A percentile compares a stretch with the other conserved stretches of the same genome.
Conservation (phyloP, 2,113 vertebrate genomes). For the Burhinus oedicnemus region DNA sequence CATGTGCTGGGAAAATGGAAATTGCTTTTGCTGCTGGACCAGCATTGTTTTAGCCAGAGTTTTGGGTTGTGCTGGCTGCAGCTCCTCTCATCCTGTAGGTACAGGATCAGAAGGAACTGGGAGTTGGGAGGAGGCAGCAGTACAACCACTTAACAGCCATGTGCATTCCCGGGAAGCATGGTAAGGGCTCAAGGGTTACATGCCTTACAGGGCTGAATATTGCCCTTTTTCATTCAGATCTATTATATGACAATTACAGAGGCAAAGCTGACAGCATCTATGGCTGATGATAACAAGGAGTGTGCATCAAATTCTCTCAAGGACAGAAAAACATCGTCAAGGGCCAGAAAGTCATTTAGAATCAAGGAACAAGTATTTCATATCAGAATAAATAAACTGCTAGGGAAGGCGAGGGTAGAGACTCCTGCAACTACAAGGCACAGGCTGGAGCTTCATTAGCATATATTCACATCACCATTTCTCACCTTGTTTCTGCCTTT, state of each 20-base stretch:
- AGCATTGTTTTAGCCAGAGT: background rate
- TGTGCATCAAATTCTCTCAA: background rate
- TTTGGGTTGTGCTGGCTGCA: background rate
- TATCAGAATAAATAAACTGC: background rate
- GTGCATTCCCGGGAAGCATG: background rate
- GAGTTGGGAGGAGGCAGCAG: background rate
- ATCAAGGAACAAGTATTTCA: background rate
- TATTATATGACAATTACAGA: background rate
- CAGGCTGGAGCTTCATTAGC: background rate
- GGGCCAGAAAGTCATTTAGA: background rate
- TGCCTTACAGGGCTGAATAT: background rate
- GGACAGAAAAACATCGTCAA: background rate
- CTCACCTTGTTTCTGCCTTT: background rate
- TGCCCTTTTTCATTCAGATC: background rate
- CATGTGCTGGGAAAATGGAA: background rate
- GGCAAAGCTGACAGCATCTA: background rate
- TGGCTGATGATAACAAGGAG: background rate
- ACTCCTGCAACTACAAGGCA: background rate
- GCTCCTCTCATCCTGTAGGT: background rate
- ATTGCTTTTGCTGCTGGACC: slow-evolving; percentile 42
- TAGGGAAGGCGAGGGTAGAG: background rate
- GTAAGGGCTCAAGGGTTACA: background rate
- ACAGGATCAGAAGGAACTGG: background rate
- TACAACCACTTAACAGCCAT: background rate
- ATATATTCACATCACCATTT: background rate